Base-by-base conservation (phyloP, 2,888 invertebrate genomes). In the Nebria salina region DNA sequence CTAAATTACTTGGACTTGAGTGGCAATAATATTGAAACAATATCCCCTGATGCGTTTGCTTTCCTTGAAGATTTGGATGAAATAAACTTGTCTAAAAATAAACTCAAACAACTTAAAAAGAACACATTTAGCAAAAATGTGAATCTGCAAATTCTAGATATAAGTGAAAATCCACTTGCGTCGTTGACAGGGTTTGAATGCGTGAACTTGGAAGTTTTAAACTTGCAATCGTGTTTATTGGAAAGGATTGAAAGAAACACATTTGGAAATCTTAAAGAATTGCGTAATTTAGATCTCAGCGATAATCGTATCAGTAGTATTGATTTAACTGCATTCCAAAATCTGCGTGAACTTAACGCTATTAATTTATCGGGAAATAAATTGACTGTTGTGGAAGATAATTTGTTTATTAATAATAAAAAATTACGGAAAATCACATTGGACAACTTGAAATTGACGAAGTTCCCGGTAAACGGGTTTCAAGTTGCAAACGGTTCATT, bases 351-450 rank as follows among this genome's bases (percentile, higher is more conserved):
- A 83, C 90, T 96, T 66, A 92, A 93, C 83, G 91, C 93, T 85
- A 90, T 96, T 83, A 94, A 96, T 87, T 90, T 96, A 82, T 94
- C 95, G 2, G 91, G 92, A 85, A 96, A 96, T 86, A 90, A 92
- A 83, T 87, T 96, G 76, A 92, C 92, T 77, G 92, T 92, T 83
- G 89, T 95, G 54, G 93, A 93, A 0, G 91, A 92, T 82, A 91
- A 93, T 86, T 90, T 95, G 75, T 94, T 96, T 86, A 92, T 91
- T 83, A 91, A 92, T 85, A 95, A 95, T 86, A 90, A 91, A 13
- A 92, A 93, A 85, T 88, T 95, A 72, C 93, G 94, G 84, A 92
- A 93, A 83, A 91, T 95, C 83, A 91, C 93, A 83, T 91, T 95
- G 86, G 94, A 93, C 83, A 95, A 95, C 86, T 92, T 93, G 2